Conservation (phyloP, 2,888 invertebrate genomes). For the Herminia tarsipennalis region DNA sequence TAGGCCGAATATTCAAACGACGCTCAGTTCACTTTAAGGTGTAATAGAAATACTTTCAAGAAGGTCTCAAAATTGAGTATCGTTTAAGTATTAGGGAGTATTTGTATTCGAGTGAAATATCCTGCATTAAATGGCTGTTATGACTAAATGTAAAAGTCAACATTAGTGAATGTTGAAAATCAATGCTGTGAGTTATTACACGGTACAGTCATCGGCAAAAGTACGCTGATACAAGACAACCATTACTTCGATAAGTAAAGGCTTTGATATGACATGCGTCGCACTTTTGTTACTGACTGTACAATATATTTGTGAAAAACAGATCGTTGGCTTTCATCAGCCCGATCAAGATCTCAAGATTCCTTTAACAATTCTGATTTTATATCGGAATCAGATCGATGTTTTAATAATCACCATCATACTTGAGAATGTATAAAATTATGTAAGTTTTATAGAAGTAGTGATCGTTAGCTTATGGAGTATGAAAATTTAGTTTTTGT, state of each 20-base stretch:
- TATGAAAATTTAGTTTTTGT: conserved; percentile 80
- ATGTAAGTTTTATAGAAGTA: conserved; percentile 72
- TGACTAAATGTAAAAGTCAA: conserved; percentile 26
- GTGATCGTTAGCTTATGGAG: conserved; percentile 67
- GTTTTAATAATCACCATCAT: conserved; percentile 30
- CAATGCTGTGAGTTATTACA: conserved; percentile 25
- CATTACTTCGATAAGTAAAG: background rate
- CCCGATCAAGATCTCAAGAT: conserved; percentile 21
- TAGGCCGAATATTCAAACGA: no score
- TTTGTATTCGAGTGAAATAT: conserved; percentile 30
- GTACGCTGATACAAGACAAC: background rate
- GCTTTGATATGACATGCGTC: conserved; percentile 5
- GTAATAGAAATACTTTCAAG: no score
- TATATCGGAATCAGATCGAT: conserved; percentile 15
- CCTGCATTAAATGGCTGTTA: conserved; percentile 36
- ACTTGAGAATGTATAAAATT: conserved; percentile 71
- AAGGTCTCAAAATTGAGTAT: no score
- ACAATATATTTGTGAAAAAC: conserved; percentile 4
- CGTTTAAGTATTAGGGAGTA: conserved; percentile 24
- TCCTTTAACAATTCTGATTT: conserved; percentile 11
- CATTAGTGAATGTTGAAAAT: conserved; percentile 16
- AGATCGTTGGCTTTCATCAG: conserved; percentile 7
- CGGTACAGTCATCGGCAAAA: conserved; percentile 15
- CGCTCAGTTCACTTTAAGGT: no score
- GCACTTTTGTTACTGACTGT: conserved; percentile 14